Base-by-base conservation (phyloP, 2,113 vertebrate species). In the Tupaia chinensis region DNA sequence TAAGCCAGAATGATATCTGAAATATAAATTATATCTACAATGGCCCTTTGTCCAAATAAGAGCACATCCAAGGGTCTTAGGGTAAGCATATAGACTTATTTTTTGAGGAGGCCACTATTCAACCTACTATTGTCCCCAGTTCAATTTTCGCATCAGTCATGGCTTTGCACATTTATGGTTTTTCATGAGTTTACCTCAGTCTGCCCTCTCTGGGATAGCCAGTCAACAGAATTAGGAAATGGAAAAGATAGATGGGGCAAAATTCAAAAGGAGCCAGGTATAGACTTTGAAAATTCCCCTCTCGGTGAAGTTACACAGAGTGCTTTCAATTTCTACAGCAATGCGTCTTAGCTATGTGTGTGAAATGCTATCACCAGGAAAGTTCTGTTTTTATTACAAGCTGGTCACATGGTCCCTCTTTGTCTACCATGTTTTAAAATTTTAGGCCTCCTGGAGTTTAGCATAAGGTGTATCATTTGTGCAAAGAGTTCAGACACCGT, bases 11-110 rank as follows among this genome's bases (percentile, higher is more conserved):
- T 15, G 23, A 70, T 61, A 5, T 53, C n/a, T n/a, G n/a, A n/a
- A n/a, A n/a, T n/a, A n/a, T n/a, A 68, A 69, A 29, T 54, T 85
- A 23, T 14, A 65, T 72, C 66, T n/a, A 0, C 16, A 87, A 53
- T 73, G 10, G 22, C 13, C 12, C 19, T 73, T 74, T 63, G 65
- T 56, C 5, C 60, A 34, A 81, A 69, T 44, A 10, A 25, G 2
- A 16, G n/a, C 22, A 61, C 12, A 60, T 9, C 66, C 23, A 44
- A 73, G 22, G 0, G 7, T 54, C 19, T 14, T 61, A 34, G 17
- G 34, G 3, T 73, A 68, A 56, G 8, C 9, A 11, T 9, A 2
- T 5, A 3, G 3, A 12, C 1, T 65, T 25, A 19, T 70, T 3
- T 22, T 12, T 7, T 8, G 14, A 20, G 3, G 7, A 3, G 5